Evolutionary conservation across 37 sponge, comb jelly and placozoan species (phyloP), one percentile per base, ranked within the genome.

Genomic region (Bolinopsis microptera): DNA sequence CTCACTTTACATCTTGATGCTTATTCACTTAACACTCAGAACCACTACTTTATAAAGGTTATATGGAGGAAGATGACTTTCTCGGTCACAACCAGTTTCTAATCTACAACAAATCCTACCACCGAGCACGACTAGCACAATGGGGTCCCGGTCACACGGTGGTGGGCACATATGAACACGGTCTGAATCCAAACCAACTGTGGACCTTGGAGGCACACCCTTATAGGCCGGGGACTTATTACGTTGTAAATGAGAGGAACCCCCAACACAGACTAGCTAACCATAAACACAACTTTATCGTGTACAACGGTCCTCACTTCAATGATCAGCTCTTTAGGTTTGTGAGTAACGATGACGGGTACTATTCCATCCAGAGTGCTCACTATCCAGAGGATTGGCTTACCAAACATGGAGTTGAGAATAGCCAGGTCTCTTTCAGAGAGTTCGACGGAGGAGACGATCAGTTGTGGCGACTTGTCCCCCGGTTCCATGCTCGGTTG

Each of bases 241-340:
- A n/a, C 74, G 21, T 70, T 5, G 21, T 3, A 26, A 70, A 70
- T n/a, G 74, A 70, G 74, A n/a, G 5, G 74, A 24, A n/a, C 26
- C 30, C 74, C 3, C 74, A 22, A 26, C 25, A 70, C 74, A 22
- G 74, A 26, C 74, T 70, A 26, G 74, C 74, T 28, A 26, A 22
- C 30, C 3, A 5, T n/a, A 70, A 22, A 5, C 25, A 70, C 28
- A 70, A 70, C 74, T 70, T 70, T 9, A 2, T 70, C 28, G 25
- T 26, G 28, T 70, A 70, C 26, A 70, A 70, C 74, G 74, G 74
- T 28, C 74, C 74, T n/a, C 74, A 70, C 74, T 70, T 24, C 26
- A n/a, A 22, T 2, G 26, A 70, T 70, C 74, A 70, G 21, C 74
- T 70, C 24, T 70, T 22, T 22, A 8, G 30, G 74, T 70, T 70